These are phyloP conservation scores for Callipepla squamata DNA, from an alignment of 2,113 vertebrate genomes.

Conservation along the genomic window DNA sequence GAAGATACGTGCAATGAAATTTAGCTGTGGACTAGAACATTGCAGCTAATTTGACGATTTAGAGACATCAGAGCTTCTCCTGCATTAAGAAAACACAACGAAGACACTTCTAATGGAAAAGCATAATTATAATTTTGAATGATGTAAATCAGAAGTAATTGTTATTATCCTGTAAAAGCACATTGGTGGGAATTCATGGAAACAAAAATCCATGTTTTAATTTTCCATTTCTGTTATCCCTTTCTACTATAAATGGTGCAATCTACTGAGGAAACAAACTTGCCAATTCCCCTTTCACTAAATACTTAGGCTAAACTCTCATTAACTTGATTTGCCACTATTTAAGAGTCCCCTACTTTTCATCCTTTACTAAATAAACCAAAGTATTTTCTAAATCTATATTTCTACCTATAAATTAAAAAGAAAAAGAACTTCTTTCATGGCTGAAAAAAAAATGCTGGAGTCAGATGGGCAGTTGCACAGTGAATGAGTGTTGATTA, in stretches of 20 bases:
- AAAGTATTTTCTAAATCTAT: background rate
- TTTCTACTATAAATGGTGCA: background rate
- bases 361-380: rapidly evolving
- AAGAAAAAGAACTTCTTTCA: background rate
- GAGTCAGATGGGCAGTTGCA: background rate
- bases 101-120: background rate
- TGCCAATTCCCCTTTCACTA: background rate
- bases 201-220: rapidly evolving
- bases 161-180: background rate
- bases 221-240: background rate
- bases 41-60: background rate
- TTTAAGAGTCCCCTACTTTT: rapidly evolving
- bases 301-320: background rate
- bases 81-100: background rate
- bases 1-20: background rate
- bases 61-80: background rate
- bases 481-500: background rate
- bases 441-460: background rate
- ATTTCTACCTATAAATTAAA: background rate
- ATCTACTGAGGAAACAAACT: background rate
- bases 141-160: background rate
- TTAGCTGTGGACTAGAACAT: background rate
- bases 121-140: background rate
- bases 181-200: background rate
- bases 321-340: background rate